Evolutionary conservation across 1,140 invertebrate species (phyloP).

Genomic region (Polyergus mexicanus): DNA sequence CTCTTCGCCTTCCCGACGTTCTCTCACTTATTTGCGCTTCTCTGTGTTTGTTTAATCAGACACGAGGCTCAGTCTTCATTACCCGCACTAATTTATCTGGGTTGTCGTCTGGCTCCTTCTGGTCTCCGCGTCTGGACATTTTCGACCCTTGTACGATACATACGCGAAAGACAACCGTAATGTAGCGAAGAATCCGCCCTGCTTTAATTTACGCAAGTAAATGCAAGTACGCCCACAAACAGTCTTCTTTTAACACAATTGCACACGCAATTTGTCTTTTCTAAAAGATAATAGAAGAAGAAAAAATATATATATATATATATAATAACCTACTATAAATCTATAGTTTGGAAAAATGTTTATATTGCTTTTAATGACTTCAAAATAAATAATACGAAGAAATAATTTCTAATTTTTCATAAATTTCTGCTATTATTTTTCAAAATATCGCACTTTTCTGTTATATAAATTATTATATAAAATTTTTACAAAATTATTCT

Average conservation of each 20-base stretch:
- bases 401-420: not conserved
- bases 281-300: not conserved
- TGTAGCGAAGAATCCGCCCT: constrained; percentile 62
- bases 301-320: not conserved
- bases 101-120: constrained; percentile 79
- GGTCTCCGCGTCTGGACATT: constrained; percentile 32
- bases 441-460: not conserved
- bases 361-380: not conserved
- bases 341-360: not conserved
- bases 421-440: not conserved
- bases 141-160: constrained; percentile 31
- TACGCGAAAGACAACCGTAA: constrained; percentile 64
- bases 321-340: not conserved
- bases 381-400: not conserved
- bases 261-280: not conserved
- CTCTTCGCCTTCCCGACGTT: constrained; percentile 37
- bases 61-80: constrained; percentile 84
- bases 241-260: constrained; percentile 9
- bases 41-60: constrained; percentile 85
- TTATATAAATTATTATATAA: not conserved
- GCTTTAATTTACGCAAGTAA: constrained; percentile 59
- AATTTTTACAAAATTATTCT: not conserved
- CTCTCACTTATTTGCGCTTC: constrained; percentile 79
- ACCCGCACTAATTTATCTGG: constrained; percentile 83
- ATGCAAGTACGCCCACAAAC: not conserved